A percentile compares a stretch with the other conserved stretches of the same genome.
phyloP scores from a whole-genome alignment of 2,797 vertebrate genomes.

The Aeoliscus strigatus region DNA sequence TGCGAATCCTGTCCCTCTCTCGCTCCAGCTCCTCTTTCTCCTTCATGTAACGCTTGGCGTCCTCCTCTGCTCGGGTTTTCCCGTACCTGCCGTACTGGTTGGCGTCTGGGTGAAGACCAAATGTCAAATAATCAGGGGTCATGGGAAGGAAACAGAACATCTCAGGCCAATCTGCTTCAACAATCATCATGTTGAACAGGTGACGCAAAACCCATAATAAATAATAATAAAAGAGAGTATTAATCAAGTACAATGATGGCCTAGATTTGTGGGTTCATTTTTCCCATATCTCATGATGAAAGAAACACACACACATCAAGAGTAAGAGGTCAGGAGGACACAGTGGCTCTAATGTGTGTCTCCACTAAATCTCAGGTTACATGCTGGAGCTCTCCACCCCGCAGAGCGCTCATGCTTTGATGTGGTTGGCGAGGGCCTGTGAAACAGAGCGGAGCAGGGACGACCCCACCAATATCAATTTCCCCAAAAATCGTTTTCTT shows the following conservation, averaged over 20 bases:
- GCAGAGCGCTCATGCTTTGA: conserved; percentile 41
- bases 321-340: conserved; percentile 43
- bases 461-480: conserved; percentile 23
- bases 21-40: conserved; percentile 91
- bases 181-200: no score
- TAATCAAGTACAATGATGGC: conserved; percentile 1
- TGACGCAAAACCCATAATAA: no score
- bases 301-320: conserved; percentile 11
- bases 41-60: conserved; percentile 84
- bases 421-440: conserved; percentile 30
- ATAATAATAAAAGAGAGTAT: no score
- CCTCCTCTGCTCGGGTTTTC: conserved; percentile 94
- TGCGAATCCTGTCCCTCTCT: conserved; percentile 83
- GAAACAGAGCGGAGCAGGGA: conserved; percentile 9
- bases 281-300: no score
- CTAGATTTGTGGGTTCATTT: no score
- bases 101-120: conserved; percentile 72
- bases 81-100: conserved; percentile 91
- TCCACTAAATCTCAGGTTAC: conserved; percentile 65
- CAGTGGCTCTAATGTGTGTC: conserved; percentile 50
- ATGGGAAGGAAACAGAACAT: conserved; percentile 49
- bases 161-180: no score
- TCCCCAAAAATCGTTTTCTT: conserved; percentile 20
- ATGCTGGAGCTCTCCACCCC: conserved; percentile 36
- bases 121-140: conserved; percentile 48